Conservation (phyloP, 2,113 vertebrate genomes). For the Hirundichthys speculiger region DNA sequence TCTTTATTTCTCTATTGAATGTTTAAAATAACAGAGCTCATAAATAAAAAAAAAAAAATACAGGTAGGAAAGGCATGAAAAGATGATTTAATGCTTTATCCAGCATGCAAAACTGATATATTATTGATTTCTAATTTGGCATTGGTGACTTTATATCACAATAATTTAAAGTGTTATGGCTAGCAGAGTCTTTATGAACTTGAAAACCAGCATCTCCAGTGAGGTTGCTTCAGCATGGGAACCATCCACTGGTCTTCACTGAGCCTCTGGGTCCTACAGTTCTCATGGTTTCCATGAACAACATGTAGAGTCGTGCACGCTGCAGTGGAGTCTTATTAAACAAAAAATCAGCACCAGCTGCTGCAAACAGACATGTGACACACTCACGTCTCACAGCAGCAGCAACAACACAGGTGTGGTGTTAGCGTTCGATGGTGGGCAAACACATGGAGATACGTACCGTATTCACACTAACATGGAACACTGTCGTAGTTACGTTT, state of each 20-base stretch:
- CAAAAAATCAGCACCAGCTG: conserved; percentile 2
- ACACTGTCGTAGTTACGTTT: neutral
- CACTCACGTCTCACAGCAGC: conserved; percentile 11
- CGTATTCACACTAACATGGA: neutral
- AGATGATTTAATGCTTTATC: neutral
- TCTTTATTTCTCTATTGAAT: conserved; percentile 3
- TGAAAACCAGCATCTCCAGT: neutral
- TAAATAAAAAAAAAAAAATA: conserved; percentile 20
- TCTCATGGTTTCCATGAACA: neutral
- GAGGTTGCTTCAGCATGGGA: neutral
- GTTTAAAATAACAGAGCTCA: conserved; percentile 23
- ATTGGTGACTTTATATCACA: conserved; percentile 28
- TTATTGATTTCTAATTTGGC: conserved; percentile 29
- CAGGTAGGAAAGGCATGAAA: neutral
- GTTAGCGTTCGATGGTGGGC: neutral
- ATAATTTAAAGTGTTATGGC: conserved; percentile 4
- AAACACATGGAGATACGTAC: neutral
- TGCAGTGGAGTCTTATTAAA: conserved; percentile 16
- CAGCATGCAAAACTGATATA: conserved; percentile 8
- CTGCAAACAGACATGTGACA: conserved; percentile 16
- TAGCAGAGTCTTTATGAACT: conserved; percentile 10
- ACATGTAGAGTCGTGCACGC: neutral
- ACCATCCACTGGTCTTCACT: conserved; percentile 4
- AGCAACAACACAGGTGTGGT: neutral
- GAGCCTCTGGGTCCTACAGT: neutral